Percentiles rank a stretch among this genome's conserved stretches.
These are phyloP conservation scores for Herpetotheres cachinnans DNA, from an alignment of 2,113 vertebrate species.

Conservation along the genomic window DNA sequence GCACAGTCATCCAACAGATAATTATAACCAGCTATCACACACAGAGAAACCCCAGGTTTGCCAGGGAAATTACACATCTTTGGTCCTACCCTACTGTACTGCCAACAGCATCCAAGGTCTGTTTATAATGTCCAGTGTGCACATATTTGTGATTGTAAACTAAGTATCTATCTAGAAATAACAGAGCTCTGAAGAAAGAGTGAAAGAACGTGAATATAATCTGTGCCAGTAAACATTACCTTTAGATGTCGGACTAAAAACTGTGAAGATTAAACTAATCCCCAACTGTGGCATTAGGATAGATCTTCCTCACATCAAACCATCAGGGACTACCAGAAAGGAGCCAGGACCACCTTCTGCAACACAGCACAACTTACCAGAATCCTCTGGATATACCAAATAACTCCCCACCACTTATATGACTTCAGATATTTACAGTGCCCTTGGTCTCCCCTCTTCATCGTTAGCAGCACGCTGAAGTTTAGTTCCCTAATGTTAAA, in stretches of 20 bases:
- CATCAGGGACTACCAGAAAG: not conserved
- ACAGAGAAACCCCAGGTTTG: not conserved
- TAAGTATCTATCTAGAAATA: not conserved
- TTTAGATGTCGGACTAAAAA: not conserved
- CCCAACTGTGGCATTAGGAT: not conserved
- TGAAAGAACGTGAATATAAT: not conserved
- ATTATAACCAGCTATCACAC: not conserved
- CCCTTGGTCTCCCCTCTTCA: not conserved
- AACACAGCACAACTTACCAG: not conserved
- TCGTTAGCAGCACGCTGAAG: not conserved
- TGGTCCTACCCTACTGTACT: not conserved
- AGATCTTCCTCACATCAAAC: not conserved
- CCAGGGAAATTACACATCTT: not conserved
- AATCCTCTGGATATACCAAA: not conserved
- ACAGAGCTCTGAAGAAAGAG: not conserved
- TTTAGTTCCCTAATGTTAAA: not conserved
- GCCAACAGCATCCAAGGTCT: not conserved
- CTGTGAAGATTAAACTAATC: not conserved
- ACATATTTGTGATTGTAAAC: not conserved
- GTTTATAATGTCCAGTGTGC: not conserved
- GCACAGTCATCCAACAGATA: not conserved
- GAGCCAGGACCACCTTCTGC: not conserved
- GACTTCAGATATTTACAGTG: not conserved
- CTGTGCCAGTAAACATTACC: not conserved
- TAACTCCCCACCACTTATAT: rapidly evolving